Evolutionary conservation across 2,888 invertebrate genomes (phyloP).

Genomic region (Amphipyra tragopoginis): DNA sequence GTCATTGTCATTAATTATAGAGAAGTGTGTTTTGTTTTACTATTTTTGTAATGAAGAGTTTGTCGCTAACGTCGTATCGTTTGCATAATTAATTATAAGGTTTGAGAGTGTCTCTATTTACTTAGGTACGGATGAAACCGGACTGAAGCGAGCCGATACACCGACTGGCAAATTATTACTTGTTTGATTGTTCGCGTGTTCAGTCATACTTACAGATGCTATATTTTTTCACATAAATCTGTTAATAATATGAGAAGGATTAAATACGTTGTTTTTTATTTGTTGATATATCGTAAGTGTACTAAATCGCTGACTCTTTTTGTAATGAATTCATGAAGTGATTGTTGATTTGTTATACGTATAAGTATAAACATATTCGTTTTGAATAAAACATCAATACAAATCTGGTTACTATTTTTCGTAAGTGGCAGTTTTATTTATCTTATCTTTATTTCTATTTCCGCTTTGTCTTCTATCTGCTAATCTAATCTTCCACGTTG

Average conservation of each 20-base stretch:
- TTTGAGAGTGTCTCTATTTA: conserved; percentile 45
- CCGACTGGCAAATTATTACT: conserved; percentile 9
- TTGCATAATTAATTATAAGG: conserved; percentile 47
- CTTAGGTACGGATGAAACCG: conserved; percentile 34
- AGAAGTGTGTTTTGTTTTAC: conserved; percentile 47
- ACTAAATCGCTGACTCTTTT: conserved; percentile 32
- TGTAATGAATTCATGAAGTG: conserved; percentile 28
- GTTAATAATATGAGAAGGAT: conserved; percentile 37
- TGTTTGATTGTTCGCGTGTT: conserved; percentile 21
- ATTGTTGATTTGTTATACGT: conserved; percentile 48
- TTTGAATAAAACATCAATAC: conserved; percentile 45
- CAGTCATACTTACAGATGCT: conserved; percentile 24
- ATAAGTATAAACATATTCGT: conserved; percentile 32
- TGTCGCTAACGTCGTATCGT: conserved; percentile 38
- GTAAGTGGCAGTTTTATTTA: conserved; percentile 54
- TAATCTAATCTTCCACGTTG: conserved; percentile 23
- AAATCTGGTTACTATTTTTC: conserved; percentile 55
- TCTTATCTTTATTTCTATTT: conserved; percentile 13
- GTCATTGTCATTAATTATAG: conserved; percentile 24
- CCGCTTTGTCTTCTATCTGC: conserved; percentile 7
- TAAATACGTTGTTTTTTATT: conserved; percentile 31
- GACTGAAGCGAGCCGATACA: conserved; percentile 12
- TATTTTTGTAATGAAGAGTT: conserved; percentile 48
- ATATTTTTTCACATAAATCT: conserved; percentile 52
- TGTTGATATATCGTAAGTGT: conserved; percentile 33